Conservation (phyloP, 2,888 invertebrate species). For the Hedya salicella region DNA sequence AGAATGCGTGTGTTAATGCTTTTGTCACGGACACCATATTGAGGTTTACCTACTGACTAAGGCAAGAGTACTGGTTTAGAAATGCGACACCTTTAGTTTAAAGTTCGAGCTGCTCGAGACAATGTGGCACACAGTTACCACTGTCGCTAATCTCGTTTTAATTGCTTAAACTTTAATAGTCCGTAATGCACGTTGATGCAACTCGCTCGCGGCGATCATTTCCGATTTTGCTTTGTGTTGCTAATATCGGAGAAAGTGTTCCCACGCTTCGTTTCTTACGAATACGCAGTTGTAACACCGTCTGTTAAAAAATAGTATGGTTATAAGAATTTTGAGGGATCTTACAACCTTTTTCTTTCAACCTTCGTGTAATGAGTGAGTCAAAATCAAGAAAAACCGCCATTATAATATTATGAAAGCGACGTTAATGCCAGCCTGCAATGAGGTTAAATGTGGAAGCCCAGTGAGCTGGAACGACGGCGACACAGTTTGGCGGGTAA, state of each 20-base stretch:
- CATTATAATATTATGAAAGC: constrained; percentile 54
- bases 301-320: constrained; percentile 17
- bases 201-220: constrained; percentile 30
- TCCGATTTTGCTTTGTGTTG: constrained; percentile 46
- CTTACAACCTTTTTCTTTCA: neutral
- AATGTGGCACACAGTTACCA: constrained; percentile 6
- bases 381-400: constrained; percentile 49
- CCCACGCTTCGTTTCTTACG: constrained; percentile 59
- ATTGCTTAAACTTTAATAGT: constrained; percentile 30
- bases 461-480: constrained; percentile 46
- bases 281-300: constrained; percentile 45
- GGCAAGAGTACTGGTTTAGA: neutral
- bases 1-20: neutral
- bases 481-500: constrained; percentile 51
- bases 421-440: constrained; percentile 48
- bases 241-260: constrained; percentile 53
- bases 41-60: no score
- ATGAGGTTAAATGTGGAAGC: constrained; percentile 53
- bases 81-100: neutral
- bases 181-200: constrained; percentile 34
- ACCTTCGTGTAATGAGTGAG: constrained; percentile 11
- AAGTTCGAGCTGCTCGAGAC: constrained; percentile 1
- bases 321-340: neutral
- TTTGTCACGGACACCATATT: no score
- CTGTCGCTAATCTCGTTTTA: constrained; percentile 27